phyloP scores from a whole-genome alignment of 1,140 invertebrate genomes.

The Portunus trituberculatus region DNA sequence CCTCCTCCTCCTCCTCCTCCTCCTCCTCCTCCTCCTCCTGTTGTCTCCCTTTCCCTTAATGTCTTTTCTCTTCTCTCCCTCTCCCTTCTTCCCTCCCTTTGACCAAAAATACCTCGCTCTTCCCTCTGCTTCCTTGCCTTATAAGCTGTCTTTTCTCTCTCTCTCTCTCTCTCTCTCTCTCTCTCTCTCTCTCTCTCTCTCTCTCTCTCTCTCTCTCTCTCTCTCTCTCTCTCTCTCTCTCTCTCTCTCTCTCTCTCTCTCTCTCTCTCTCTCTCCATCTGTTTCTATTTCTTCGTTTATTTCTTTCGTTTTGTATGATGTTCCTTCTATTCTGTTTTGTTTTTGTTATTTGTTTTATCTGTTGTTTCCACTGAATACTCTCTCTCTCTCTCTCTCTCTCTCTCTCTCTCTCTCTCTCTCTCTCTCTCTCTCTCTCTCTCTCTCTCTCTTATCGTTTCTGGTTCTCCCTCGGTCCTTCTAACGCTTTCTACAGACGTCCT shows the following conservation, averaged over 20 bases:
- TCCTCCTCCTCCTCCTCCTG: neutral
- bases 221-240: constrained; percentile 18
- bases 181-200: constrained; percentile 15
- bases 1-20: constrained; percentile 21
- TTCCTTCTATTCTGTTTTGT: neutral
- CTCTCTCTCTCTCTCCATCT: neutral
- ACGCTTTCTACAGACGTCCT: too few species aligned
- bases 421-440: neutral
- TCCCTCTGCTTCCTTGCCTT: too few species aligned
- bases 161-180: neutral
- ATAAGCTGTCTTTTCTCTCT: neutral
- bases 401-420: constrained; percentile 15
- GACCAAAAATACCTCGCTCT: too few species aligned
- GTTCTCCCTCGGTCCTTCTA: neutral
- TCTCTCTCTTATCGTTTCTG: neutral
- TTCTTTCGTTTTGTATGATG: too few species aligned
- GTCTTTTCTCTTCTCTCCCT: too few species aligned
- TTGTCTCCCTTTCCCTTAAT: neutral
- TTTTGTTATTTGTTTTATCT: neutral
- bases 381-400: constrained; percentile 26
- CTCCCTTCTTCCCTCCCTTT: too few species aligned
- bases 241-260: neutral
- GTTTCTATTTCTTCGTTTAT: neutral
- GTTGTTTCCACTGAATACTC: neutral
- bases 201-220: neutral